Evolutionary conservation across 2,797 vertebrate genomes (phyloP), one percentile per base, ranked within the genome.

Genomic region (Labroides dimidiatus): DNA sequence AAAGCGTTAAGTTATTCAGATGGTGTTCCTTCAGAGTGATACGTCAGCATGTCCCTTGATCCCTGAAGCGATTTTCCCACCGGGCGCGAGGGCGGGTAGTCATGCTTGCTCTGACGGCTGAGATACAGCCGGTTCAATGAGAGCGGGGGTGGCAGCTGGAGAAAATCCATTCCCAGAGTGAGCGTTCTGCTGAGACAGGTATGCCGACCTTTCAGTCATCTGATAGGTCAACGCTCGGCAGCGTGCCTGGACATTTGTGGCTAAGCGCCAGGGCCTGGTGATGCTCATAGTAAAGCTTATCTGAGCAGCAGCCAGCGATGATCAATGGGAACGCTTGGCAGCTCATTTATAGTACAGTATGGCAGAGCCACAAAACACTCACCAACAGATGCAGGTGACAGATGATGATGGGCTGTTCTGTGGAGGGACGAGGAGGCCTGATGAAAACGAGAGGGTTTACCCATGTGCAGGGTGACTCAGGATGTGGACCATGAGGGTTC

Each of bases 121-220:
- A 85, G 84, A 91, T 89, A 27, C 81, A 87, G 89, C 67, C 71
- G 49, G 89, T 89, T 90, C 89, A 85, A 82, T 89, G 87, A 80
- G 75, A 86, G 86, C 77, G 77, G 89, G 89, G 85, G 82, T 84
- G 89, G 88, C 77, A 84, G 89, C 78, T 82, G 83, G 78, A 89
- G 83, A 92, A 94, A 94, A 94, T 93, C 90, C 89, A 94, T 92
- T 88, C 82, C 72, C 67, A 87, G 87, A 91, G 88, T 87, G 88
- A 91, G 80, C 52, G 76, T 93, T 93, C 81, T 91, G 91, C 92
- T 91, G 92, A 93, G 89, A 89, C 92, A 93, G 91, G 92, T 93
- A 89, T 70, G 85, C 78, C 82, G 87, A 94, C 93, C 91, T 93
- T 93, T 92, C 87, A 92, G 87, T 87, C 75, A 86, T 93, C 86